A percentile compares a stretch with the other conserved stretches of the same genome.
These are phyloP conservation scores for Drosophila subsilvestris DNA, from an alignment of 2,888 invertebrate species.

Conservation along the genomic window DNA sequence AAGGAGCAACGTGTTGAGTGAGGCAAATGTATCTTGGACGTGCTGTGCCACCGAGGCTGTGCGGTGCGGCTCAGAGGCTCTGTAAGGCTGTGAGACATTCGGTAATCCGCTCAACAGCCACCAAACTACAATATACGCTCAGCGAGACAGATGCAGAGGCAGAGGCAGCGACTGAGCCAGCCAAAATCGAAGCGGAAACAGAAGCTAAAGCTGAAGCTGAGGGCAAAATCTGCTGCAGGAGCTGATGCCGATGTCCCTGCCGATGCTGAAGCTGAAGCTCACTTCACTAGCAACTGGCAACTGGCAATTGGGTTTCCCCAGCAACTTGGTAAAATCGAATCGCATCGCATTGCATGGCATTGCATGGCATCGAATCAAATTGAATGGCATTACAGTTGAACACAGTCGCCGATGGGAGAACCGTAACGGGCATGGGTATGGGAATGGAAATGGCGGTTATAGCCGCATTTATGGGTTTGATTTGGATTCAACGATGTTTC, in stretches of 20 bases:
- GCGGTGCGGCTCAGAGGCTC: background rate
- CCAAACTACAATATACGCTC: constrained; percentile 10
- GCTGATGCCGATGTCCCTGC: too few species aligned
- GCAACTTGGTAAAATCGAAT: constrained; percentile 6
- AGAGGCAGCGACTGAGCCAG: background rate
- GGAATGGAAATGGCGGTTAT: background rate
- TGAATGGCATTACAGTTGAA: constrained; percentile 3
- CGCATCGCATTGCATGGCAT: background rate
- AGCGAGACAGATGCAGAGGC: background rate
- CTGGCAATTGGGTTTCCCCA: constrained; percentile 3
- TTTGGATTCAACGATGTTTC: constrained; percentile 3
- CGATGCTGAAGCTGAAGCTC: background rate
- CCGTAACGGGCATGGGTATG: background rate
- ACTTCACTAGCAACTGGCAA: background rate
- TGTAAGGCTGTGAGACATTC: constrained; percentile 41
- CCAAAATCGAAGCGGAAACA: background rate
- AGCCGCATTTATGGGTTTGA: constrained; percentile 2
- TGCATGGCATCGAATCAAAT: constrained; percentile 19
- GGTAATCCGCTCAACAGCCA: constrained; percentile 43
- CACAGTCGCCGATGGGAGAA: constrained; percentile 3
- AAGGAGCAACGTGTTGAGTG: constrained; percentile 56
- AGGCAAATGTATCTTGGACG: constrained; percentile 75
- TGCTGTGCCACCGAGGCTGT: constrained; percentile 46
- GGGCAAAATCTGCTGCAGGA: too few species aligned
- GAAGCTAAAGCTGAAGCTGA: background rate